Evolutionary conservation across 2,797 vertebrate genomes (phyloP).

Genomic region (Enteromius paludinosus): DNA sequence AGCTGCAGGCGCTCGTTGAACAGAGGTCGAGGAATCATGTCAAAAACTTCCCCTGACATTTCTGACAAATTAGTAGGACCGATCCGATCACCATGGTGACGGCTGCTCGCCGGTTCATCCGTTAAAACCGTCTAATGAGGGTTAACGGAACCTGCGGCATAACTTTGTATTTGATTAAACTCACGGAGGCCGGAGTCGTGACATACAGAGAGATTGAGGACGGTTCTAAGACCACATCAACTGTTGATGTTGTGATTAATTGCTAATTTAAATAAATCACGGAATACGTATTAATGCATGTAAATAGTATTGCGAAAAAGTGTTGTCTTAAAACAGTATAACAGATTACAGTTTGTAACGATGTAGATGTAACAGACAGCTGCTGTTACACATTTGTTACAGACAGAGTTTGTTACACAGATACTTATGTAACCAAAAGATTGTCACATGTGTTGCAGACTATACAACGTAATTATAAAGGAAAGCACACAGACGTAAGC

Average conservation of each 20-base stretch:
- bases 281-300: not conserved
- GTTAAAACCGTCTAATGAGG: constrained; percentile 46
- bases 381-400: too few relatives aligned
- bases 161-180: constrained; percentile 42
- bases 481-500: too few relatives aligned
- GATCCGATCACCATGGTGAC: not conserved
- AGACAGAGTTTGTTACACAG: too few relatives aligned
- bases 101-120: not conserved
- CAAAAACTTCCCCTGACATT: constrained; percentile 33
- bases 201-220: not conserved
- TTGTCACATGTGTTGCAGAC: too few relatives aligned
- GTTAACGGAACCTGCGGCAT: constrained; percentile 36
- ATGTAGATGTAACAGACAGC: too few relatives aligned
- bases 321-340: not conserved
- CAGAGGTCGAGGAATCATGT: not conserved
- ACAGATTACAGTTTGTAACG: not conserved
- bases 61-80: constrained; percentile 44
- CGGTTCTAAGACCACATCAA: not conserved
- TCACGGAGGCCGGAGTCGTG: not conserved
- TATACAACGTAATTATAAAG: too few relatives aligned
- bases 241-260: too few relatives aligned
- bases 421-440: too few relatives aligned
- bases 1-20: not conserved
- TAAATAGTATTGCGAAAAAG: not conserved
- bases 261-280: not conserved